Conservation (phyloP, 2,113 vertebrate species). For the Silurus glanis region DNA sequence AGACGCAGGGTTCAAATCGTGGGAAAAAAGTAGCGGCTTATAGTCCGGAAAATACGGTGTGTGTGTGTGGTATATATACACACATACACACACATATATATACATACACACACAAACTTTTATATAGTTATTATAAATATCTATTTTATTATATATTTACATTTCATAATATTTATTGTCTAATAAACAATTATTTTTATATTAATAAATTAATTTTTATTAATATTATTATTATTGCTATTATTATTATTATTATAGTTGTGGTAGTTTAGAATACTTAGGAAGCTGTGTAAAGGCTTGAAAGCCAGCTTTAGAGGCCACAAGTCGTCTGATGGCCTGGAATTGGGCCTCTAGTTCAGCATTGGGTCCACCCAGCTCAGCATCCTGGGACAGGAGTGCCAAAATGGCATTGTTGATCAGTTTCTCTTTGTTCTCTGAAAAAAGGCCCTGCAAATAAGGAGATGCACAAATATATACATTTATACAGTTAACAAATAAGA, state of each 20-base stretch:
- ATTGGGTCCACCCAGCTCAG: slow-evolving; percentile 81
- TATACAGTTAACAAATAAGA: background rate
- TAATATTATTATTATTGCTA: background rate
- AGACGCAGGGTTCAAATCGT: no score
- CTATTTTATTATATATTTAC: background rate
- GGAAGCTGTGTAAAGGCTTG: slow-evolving; percentile 97
- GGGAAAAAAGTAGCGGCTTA: no score
- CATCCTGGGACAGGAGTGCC: slow-evolving; percentile 89
- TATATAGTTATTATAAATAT: background rate
- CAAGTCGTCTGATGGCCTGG: slow-evolving; percentile 91
- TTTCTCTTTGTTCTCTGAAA: slow-evolving; percentile 99
- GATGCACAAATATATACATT: background rate
- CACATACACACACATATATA: no score
- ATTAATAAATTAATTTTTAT: background rate
- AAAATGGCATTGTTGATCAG: slow-evolving; percentile 97
- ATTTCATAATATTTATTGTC: background rate
- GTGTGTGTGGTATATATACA: no score
- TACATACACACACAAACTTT: no score
- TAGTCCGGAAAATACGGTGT: no score
- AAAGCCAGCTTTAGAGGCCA: slow-evolving; percentile 98
- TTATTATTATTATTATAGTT: background rate
- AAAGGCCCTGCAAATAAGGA: slow-evolving; percentile 80
- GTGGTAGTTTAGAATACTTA: slow-evolving; percentile 75
- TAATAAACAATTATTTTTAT: background rate
- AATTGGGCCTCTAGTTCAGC: slow-evolving; percentile 97